Evolutionary conservation across 2,797 vertebrate genomes (phyloP).

Genomic region (Arctocebus calabarensis): DNA sequence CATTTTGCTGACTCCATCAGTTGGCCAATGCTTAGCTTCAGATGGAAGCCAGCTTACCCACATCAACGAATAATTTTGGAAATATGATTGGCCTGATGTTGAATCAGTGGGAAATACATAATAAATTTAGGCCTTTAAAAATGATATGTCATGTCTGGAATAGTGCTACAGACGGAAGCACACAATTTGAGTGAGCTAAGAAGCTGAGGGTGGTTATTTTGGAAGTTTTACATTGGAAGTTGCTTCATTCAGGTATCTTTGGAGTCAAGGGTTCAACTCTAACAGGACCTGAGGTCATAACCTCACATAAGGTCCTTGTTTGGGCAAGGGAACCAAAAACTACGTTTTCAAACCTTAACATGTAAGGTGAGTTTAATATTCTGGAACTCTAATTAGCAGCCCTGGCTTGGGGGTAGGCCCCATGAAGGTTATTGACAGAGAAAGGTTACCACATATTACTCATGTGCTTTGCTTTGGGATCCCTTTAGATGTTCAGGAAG

Average conservation of each 20-base stretch:
- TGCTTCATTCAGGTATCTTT: not conserved
- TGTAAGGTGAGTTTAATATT: not conserved
- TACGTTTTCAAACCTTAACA: not conserved
- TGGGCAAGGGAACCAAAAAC: not conserved
- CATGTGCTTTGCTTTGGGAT: not conserved
- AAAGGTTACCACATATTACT: not conserved
- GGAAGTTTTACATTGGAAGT: not conserved
- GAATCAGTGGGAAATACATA: not conserved
- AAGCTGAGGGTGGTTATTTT: conserved; percentile 6
- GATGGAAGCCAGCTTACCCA: not conserved
- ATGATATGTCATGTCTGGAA: not conserved
- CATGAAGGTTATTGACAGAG: not conserved
- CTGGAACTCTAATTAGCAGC: not conserved
- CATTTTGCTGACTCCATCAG: not conserved
- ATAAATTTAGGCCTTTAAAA: not conserved
- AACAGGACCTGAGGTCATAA: not conserved
- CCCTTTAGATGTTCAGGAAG: not conserved
- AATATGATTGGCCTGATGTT: not conserved
- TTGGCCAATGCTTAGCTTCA: not conserved
- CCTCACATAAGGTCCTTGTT: not conserved
- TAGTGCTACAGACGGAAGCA: not conserved
- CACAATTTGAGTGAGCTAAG: not conserved
- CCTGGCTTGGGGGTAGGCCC: not conserved
- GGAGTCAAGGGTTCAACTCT: not conserved
- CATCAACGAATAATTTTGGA: not conserved